Percentiles rank a stretch among this genome's conserved stretches.
Conservation (phyloP, 2,888 invertebrate genomes). For the Oscheius sp. region DNA sequence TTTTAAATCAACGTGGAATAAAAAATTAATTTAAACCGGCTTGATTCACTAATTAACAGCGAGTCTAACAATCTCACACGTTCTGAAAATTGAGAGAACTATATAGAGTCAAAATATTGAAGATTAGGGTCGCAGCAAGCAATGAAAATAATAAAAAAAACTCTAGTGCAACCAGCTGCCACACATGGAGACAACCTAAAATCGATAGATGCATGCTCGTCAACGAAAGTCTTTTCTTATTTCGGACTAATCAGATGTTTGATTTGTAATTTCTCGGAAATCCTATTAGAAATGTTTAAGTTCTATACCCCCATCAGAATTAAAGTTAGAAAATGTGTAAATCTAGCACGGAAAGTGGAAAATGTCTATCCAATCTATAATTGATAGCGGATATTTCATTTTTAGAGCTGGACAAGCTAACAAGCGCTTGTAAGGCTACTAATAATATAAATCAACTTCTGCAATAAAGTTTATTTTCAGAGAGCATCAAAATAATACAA, state of each 20-base stretch:
- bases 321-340: neutral
- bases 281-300: neutral
- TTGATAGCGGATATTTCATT: no score
- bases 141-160: neutral
- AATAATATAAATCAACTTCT: no score
- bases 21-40: no score
- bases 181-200: constrained; percentile 4
- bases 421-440: no score
- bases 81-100: neutral
- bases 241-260: no score
- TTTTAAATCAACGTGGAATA: neutral
- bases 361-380: no score
- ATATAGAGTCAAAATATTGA: neutral
- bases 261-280: no score
- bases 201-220: constrained; percentile 5
- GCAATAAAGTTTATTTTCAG: no score
- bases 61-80: neutral
- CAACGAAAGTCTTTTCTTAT: neutral
- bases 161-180: neutral
- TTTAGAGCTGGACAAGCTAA: no score
- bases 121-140: neutral
- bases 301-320: neutral
- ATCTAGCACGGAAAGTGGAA: neutral
- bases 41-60: no score
- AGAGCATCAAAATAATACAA: neutral